Conservation (phyloP, 53 echinoderm and acorn worm species). For the Actinopyga echinites region DNA sequence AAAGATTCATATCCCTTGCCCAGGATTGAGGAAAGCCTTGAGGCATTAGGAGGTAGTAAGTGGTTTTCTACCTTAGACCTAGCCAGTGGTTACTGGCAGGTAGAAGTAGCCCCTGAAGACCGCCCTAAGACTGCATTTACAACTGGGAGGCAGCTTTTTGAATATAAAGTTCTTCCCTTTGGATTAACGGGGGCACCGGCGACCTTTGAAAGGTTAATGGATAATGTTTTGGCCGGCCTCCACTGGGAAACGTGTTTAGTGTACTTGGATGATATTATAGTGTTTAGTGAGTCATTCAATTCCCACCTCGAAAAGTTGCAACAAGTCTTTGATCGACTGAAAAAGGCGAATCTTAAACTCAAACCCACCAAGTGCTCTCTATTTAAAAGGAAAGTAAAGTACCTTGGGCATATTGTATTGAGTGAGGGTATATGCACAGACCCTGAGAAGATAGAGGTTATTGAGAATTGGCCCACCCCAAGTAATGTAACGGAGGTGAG, state of each 20-base stretch:
- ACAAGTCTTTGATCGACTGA: background rate
- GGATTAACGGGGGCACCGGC: conserved; percentile 7
- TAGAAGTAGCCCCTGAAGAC: conserved; percentile 10
- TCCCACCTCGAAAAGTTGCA: conserved; percentile 6
- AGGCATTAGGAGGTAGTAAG: background rate
- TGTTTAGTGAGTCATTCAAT: background rate
- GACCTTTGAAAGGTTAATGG: conserved; percentile 8
- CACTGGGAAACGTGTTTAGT: conserved; percentile 11
- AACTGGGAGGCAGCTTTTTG: conserved; percentile 9
- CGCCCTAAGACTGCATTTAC: conserved; percentile 13
- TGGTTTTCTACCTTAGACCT: conserved; percentile 13
- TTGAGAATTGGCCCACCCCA: conserved; percentile 56
- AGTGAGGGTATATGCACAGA: conserved; percentile 47
- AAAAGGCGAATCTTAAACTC: background rate
- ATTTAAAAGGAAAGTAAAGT: conserved; percentile 47
- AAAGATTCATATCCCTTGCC: conserved; percentile 3
- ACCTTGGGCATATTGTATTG: conserved; percentile 58
- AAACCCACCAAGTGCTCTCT: conserved; percentile 1
- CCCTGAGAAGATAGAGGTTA: conserved; percentile 50
- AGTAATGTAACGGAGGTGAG: conserved; percentile 45
- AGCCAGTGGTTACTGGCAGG: conserved; percentile 18
- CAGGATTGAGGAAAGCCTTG: conserved; percentile 21
- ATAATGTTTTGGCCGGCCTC: background rate
- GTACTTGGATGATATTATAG: conserved; percentile 2
- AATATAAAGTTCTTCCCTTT: background rate